Base-by-base conservation (phyloP, 2,888 invertebrate species). In the Xestia ashworthii region DNA sequence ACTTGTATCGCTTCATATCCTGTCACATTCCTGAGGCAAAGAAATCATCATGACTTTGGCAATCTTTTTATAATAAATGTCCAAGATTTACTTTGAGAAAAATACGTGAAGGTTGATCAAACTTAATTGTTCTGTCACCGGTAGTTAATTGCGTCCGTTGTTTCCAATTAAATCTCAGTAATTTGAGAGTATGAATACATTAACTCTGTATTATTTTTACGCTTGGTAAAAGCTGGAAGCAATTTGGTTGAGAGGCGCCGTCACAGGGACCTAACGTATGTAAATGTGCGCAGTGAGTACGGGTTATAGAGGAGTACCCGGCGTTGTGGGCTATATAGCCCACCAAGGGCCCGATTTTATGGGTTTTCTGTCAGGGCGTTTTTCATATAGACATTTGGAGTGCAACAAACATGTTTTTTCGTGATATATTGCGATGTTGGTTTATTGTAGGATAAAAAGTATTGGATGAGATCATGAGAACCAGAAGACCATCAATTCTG, bases 241-340 rank as follows among this genome's bases (percentile, higher is more conserved):
- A 93, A 94, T 94, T 94, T 93, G 66, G 90, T 76, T 91, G 92
- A 94, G 91, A 94, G 89, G 86, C 84, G 84, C 87, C 91, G 89
- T 88, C 90, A 85, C 83, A 46, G 82, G 79, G 81, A 81, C 76
- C 78, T 88, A 88, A 87, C 89, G 78, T 91, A 92, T 92, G 93
- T 90, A 93, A 93, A 93, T 93, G 89, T 84, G 87, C 84, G 85
- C 88, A 84, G 90, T 84, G 87, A 85, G 86, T 87, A 85, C 77
- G 83, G 82, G 83, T 82, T 82, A 84, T 80, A 69, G 80, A 76
- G 58, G 73, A 76, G 75, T 76, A 79, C 64, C 75, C 76, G 67
- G 65, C 74, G 67, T 55, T 62, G 53, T 71, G 41, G 79, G 32
- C 71, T 74, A 67, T 72, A 81, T 70, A 86, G 68, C 70, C 64